These are phyloP conservation scores for Uloborus plumipes DNA, from an alignment of 2,888 invertebrate genomes.

Conservation along the genomic window DNA sequence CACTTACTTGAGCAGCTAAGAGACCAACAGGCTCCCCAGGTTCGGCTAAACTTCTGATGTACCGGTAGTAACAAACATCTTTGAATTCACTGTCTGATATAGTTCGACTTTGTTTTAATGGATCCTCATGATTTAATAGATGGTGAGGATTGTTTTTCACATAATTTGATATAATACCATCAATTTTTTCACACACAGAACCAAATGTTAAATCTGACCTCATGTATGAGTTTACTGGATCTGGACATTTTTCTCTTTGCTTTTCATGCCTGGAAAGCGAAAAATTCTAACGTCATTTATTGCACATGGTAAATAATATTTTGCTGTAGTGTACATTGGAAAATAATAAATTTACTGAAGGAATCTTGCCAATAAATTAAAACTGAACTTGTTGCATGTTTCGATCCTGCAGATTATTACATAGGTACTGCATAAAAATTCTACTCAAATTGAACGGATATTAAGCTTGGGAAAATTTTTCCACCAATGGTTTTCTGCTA, in stretches of 20 bases:
- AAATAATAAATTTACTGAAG: too few relatives aligned
- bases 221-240: conserved; percentile 80
- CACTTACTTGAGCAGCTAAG: conserved; percentile 86
- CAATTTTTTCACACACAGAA: conserved; percentile 85
- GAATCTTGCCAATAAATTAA: too few relatives aligned
- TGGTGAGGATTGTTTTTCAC: conserved; percentile 44
- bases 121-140: neutral
- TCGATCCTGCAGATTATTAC: too few relatives aligned
- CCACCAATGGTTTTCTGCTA: too few relatives aligned
- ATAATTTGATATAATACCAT: conserved; percentile 74
- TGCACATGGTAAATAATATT: neutral
- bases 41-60: conserved; percentile 81
- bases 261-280: conserved; percentile 24
- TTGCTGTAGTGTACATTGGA: too few relatives aligned
- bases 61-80: conserved; percentile 82
- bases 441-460: too few relatives aligned
- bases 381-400: too few relatives aligned
- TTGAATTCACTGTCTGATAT: conserved; percentile 74
- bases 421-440: too few relatives aligned
- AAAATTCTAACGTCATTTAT: neutral
- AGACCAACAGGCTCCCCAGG: conserved; percentile 98
- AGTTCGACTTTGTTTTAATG: neutral
- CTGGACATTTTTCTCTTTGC: conserved; percentile 71
- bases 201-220: conserved; percentile 85
- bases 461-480: too few relatives aligned